phyloP scores from a whole-genome alignment of 2,113 vertebrate genomes.

The Pterocles gutturalis region DNA sequence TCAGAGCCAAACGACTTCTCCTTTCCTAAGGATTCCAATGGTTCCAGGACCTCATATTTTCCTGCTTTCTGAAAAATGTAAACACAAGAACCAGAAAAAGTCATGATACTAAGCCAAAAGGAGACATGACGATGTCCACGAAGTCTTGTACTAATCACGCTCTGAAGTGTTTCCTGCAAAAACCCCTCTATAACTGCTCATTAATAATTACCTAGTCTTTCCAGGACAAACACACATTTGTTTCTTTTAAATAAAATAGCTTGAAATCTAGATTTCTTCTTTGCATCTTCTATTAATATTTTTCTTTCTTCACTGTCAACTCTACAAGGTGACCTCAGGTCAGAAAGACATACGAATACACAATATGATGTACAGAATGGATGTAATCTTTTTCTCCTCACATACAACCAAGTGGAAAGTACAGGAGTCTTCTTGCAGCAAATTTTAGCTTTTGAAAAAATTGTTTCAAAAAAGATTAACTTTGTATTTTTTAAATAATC shows the following conservation, averaged over 20 bases:
- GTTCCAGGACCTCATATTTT: background rate
- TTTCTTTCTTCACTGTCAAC: background rate
- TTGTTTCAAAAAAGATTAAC: background rate
- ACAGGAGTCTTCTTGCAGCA: background rate
- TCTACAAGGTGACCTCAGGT: background rate
- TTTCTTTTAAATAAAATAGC: background rate
- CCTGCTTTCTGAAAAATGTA: slow-evolving; percentile 44
- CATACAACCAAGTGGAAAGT: background rate
- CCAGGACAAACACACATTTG: background rate
- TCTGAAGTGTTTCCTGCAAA: background rate
- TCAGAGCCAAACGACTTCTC: background rate
- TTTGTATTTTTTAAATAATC: background rate
- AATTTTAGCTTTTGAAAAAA: background rate
- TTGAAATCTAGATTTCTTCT: background rate
- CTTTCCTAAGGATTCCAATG: slow-evolving; percentile 8
- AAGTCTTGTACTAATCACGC: background rate
- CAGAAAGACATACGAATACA: background rate
- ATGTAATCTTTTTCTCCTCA: background rate
- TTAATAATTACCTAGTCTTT: background rate
- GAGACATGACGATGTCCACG: background rate
- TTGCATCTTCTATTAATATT: background rate
- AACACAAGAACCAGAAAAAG: background rate
- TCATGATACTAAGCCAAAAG: background rate
- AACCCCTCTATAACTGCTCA: background rate
- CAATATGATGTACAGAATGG: background rate